phyloP scores from a whole-genome alignment of 2,888 invertebrate genomes.

The Scrobipalpa costella region DNA sequence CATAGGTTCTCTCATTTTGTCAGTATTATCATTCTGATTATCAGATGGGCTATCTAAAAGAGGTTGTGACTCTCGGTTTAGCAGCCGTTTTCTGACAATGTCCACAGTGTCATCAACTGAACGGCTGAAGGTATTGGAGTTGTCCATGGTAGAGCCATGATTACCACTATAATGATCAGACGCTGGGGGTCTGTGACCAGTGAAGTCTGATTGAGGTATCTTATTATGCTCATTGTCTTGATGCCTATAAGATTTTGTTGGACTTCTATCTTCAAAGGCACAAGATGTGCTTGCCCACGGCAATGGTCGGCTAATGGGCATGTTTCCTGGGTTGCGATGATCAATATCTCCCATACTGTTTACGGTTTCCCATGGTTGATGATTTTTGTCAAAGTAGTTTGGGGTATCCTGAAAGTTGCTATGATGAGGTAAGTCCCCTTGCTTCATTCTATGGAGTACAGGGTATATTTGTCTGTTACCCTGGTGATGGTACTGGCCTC shows the following conservation, averaged over 20 bases:
- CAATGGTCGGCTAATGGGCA: slow-evolving; percentile 17
- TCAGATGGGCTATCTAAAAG: slow-evolving; percentile 39
- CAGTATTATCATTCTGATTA: slow-evolving; percentile 41
- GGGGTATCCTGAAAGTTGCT: slow-evolving; percentile 36
- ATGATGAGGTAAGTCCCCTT: slow-evolving; percentile 39
- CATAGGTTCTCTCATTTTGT: slow-evolving; percentile 36
- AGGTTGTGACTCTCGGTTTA: slow-evolving; percentile 57
- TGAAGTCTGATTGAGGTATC: slow-evolving; percentile 49
- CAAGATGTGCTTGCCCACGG: slow-evolving; percentile 49
- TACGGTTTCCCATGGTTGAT: slow-evolving; percentile 40
- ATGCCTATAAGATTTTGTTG: slow-evolving; percentile 44
- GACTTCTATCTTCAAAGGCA: slow-evolving; percentile 47
- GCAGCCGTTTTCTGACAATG: slow-evolving; percentile 62
- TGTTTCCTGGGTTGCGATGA: slow-evolving; percentile 45
- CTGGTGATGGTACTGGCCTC: slow-evolving; percentile 44
- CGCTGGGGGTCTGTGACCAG: slow-evolving; percentile 71
- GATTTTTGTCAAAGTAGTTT: slow-evolving; percentile 41
- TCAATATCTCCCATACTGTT: slow-evolving; percentile 71
- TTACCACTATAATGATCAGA: slow-evolving; percentile 70
- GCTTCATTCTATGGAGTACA: slow-evolving; percentile 40
- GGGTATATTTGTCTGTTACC: slow-evolving; percentile 40
- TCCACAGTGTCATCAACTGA: slow-evolving; percentile 75
- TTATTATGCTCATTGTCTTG: slow-evolving; percentile 50
- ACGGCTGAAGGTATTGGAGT: slow-evolving; percentile 64
- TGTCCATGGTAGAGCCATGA: slow-evolving; percentile 54